Evolutionary conservation across 2,888 invertebrate species (phyloP), one percentile per base, ranked within the genome.

Genomic region (Iselma pallidipennis): DNA sequence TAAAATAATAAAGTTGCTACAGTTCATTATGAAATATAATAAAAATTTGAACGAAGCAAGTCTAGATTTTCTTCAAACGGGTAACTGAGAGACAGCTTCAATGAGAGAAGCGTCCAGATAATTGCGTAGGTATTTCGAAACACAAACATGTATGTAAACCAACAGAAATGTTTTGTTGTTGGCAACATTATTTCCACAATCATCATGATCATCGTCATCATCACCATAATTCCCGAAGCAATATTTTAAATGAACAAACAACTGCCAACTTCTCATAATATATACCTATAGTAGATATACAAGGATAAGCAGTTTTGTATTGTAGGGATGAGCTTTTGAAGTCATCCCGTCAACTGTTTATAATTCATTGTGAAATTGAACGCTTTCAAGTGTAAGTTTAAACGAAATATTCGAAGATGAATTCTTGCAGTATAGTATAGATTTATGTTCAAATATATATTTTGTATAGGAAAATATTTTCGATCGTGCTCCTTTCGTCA

Each of bases 281-380:
- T 19, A 3, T 45, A 37, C 2, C 7, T 16, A 7, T 2, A 31
- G n/a, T 7, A n/a, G 2, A n/a, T n/a, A 23, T 4, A 23, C 23
- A 33, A 58, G 33, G 55, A 59, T 55, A 56, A 62, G 57, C 53
- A 55, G 21, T 42, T 12, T 21, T 12, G 10, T 45, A 45, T 45
- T 45, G 19, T 23, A 9, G 45, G 21, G 19, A 25, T 29, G 45
- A 61, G 59, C 63, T 63, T 69, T 69, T 69, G 69, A 69, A 69
- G 69, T 65, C 59, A 66, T 57, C 64, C 60, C 62, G 65, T 69
- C 69, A 65, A 65, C 67, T 67, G 69, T 67, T 65, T 64, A 69
- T 69, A 69, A 69, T 69, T 65, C 59, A 69, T 69, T 62, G 66
- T 63, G 57, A 67, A 67, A 64, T 67, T 65, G 69, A 66, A 66